Conservation (phyloP, 1,140 invertebrate genomes). For the silkworm (Bombyx mori) region DNA sequence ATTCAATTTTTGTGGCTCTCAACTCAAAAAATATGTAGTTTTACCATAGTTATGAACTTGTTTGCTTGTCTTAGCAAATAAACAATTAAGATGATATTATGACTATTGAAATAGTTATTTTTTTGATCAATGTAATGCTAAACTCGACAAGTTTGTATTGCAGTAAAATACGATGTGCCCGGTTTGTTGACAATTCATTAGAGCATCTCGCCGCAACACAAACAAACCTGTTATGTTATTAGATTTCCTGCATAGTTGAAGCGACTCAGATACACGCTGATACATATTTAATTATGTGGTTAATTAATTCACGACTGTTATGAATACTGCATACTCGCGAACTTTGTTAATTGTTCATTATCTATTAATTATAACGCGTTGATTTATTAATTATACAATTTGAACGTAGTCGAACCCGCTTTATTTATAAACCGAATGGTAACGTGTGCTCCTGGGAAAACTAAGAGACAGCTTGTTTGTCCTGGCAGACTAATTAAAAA, state of each 20-base stretch:
- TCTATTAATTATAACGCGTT: neutral
- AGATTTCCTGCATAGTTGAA: constrained; percentile 32
- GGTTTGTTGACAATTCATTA: constrained; percentile 62
- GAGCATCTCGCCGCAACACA: constrained; percentile 48
- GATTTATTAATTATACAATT: constrained; percentile 1
- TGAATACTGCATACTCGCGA: neutral
- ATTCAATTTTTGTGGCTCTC: too few relatives aligned
- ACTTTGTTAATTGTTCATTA: neutral
- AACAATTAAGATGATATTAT: neutral
- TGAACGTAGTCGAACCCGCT: neutral
- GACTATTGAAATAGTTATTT: neutral
- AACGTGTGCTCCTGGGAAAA: constrained; percentile 21
- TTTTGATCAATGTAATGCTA: neutral
- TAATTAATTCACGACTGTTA: constrained; percentile 19
- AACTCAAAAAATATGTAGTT: too few relatives aligned
- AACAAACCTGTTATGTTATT: constrained; percentile 55
- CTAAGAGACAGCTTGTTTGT: constrained; percentile 62
- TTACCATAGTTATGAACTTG: too few relatives aligned
- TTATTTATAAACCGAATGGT: neutral
- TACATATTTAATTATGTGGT: constrained; percentile 14
- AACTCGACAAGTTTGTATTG: neutral
- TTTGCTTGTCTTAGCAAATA: too few relatives aligned
- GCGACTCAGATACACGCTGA: constrained; percentile 15
- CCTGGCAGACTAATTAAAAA: constrained; percentile 68
- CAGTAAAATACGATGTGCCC: constrained; percentile 3